Evolutionary conservation across 2,888 invertebrate species (phyloP).

Genomic region (Heliconius aoede): DNA sequence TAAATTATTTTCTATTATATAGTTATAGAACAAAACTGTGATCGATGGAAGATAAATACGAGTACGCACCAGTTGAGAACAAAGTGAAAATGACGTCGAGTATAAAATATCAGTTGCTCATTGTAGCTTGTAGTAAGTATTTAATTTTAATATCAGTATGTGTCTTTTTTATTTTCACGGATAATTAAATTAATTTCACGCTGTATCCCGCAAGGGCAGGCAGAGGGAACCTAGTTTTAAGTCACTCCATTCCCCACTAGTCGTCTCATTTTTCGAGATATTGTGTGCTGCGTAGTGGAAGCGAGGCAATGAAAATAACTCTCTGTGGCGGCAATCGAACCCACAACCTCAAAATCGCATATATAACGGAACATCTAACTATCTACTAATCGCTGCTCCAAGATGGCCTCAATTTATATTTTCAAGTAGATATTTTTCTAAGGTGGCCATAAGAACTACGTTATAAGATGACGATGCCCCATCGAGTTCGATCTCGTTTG

Average conservation of each 20-base stretch:
- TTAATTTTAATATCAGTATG: not conserved
- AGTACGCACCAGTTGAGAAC: slow-evolving; percentile 47
- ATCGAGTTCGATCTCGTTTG: too few relatives aligned
- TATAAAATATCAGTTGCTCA: slow-evolving; percentile 53
- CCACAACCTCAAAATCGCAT: not conserved
- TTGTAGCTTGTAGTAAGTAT: slow-evolving; percentile 58
- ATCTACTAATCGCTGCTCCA: not conserved
- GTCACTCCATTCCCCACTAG: not conserved
- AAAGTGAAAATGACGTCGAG: slow-evolving; percentile 50
- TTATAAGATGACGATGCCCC: too few relatives aligned
- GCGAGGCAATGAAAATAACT: not conserved
- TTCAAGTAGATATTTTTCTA: too few relatives aligned
- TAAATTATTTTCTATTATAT: not conserved
- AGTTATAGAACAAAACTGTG: not conserved
- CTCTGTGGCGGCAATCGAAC: not conserved
- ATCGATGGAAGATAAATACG: slow-evolving; percentile 54
- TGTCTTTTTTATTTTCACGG: too few relatives aligned
- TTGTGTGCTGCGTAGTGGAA: not conserved
- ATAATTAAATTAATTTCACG: not conserved
- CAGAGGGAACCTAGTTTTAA: not conserved
- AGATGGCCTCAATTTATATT: not conserved
- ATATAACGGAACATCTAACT: too few relatives aligned
- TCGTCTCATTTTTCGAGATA: not conserved
- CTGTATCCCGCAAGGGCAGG: not conserved
- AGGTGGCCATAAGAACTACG: too few relatives aligned